Conservation (phyloP, 1,140 invertebrate species). For the Pteromalus puparum region DNA sequence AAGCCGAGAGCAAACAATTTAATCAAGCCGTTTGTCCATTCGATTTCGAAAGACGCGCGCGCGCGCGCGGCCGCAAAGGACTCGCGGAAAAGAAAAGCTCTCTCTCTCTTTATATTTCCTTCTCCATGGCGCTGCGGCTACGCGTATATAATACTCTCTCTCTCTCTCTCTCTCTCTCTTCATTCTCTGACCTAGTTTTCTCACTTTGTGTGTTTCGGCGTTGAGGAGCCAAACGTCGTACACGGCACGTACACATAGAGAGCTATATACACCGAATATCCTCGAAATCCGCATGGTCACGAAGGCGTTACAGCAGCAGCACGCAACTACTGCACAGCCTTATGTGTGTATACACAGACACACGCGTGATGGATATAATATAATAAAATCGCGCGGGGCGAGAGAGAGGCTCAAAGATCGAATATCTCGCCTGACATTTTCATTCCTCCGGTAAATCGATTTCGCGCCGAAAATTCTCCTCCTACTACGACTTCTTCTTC, state of each 20-base stretch:
- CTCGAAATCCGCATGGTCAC: not conserved
- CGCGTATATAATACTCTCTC: not conserved
- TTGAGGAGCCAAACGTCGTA: not conserved
- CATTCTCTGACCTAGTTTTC: not conserved
- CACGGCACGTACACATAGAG: too few relatives aligned
- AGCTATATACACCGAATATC: not conserved
- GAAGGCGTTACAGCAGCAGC: not conserved
- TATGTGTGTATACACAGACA: not conserved
- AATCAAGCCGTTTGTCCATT: constrained; percentile 39
- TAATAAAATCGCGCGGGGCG: not conserved
- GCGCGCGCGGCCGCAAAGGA: not conserved
- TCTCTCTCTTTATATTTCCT: not conserved
- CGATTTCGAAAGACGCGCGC: not conserved
- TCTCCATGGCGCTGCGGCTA: not conserved
- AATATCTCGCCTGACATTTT: not conserved
- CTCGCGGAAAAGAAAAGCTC: not conserved
- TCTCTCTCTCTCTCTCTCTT: not conserved
- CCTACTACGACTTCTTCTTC: too few relatives aligned
- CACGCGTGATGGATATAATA: not conserved
- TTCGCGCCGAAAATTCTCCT: not conserved
- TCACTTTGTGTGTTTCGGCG: not conserved
- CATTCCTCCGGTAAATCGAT: not conserved
- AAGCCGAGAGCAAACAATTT: constrained; percentile 49
- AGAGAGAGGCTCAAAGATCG: not conserved
- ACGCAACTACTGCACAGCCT: not conserved